Percentiles rank a stretch among this genome's conserved stretches.
phyloP scores from a whole-genome alignment of 2,797 vertebrate genomes.

The Mallotus villosus region DNA sequence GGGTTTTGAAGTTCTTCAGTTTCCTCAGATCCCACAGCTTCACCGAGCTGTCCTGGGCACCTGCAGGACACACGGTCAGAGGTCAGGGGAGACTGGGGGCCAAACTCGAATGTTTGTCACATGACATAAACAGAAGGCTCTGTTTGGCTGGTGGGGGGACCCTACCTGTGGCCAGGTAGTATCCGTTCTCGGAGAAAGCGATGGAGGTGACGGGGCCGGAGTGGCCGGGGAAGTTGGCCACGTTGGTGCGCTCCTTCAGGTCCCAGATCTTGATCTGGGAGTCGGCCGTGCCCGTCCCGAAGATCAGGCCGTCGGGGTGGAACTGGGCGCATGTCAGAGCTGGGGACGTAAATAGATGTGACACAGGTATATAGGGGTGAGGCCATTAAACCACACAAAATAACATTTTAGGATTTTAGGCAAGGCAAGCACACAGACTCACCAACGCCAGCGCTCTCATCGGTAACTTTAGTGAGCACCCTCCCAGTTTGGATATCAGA shows the following conservation, averaged over 20 bases:
- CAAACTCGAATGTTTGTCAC: no score
- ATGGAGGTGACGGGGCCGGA: slow-evolving; percentile 96
- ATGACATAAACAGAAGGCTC: neutral
- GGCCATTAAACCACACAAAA: neutral
- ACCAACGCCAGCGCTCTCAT: slow-evolving; percentile 95
- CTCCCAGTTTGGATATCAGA: slow-evolving; percentile 94
- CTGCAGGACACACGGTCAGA: neutral
- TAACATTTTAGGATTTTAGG: no score
- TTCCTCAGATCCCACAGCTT: slow-evolving; percentile 98
- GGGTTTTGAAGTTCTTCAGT: slow-evolving; percentile 97
- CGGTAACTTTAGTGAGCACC: slow-evolving; percentile 97
- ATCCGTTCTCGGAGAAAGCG: slow-evolving; percentile 97
- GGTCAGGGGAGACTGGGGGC: no score
- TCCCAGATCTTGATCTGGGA: slow-evolving; percentile 99
- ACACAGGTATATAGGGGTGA: neutral
- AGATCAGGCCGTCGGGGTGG: slow-evolving; percentile 96
- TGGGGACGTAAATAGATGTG: slow-evolving; percentile 38
- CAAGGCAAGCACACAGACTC: slow-evolving; percentile 39
- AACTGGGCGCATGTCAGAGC: slow-evolving; percentile 98
- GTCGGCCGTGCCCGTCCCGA: slow-evolving; percentile 94
- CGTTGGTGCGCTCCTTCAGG: slow-evolving; percentile 97
- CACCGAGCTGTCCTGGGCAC: slow-evolving; percentile 89
- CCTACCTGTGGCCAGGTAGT: slow-evolving; percentile 93
- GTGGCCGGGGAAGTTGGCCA: slow-evolving; percentile 98
- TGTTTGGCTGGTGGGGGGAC: neutral